Conservation (phyloP, 30 jellyfish, hydroid and myxozoan species). For the Aurelia coerulea region DNA sequence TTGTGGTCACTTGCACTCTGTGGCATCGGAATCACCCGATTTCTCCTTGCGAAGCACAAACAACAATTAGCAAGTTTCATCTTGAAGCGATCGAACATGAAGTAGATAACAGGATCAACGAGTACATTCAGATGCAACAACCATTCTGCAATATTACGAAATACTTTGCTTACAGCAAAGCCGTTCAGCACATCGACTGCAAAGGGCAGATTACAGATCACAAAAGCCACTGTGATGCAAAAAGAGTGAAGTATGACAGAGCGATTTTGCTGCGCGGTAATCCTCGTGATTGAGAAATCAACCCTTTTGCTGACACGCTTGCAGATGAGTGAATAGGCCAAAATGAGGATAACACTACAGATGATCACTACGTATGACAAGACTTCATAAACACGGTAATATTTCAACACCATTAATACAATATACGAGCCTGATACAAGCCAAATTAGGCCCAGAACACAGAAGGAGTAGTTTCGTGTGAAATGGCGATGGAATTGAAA, state of each 20-base stretch:
- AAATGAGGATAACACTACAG: not conserved
- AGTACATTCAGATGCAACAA: not conserved
- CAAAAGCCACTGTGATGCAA: not conserved
- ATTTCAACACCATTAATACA: not conserved
- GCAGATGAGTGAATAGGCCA: not conserved
- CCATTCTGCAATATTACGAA: not conserved
- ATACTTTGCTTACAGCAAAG: not conserved
- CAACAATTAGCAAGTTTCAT: not conserved
- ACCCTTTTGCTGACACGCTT: not conserved
- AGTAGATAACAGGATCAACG: not conserved
- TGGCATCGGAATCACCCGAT: too few species aligned
- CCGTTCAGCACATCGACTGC: not conserved
- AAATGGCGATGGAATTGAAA: not conserved
- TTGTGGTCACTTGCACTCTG: too few species aligned
- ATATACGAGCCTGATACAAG: not conserved
- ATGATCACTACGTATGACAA: not conserved
- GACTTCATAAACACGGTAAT: not conserved
- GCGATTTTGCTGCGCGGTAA: slow-evolving; percentile 1
- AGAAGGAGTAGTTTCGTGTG: not conserved
- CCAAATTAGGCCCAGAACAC: not conserved
- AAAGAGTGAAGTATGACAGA: not conserved
- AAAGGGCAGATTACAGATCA: not conserved
- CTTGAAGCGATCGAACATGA: not conserved
- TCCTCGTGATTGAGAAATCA: not conserved
- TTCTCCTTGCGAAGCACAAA: too few species aligned